Conservation (phyloP, 1,140 invertebrate species). For the Hirudo medicinalis region DNA sequence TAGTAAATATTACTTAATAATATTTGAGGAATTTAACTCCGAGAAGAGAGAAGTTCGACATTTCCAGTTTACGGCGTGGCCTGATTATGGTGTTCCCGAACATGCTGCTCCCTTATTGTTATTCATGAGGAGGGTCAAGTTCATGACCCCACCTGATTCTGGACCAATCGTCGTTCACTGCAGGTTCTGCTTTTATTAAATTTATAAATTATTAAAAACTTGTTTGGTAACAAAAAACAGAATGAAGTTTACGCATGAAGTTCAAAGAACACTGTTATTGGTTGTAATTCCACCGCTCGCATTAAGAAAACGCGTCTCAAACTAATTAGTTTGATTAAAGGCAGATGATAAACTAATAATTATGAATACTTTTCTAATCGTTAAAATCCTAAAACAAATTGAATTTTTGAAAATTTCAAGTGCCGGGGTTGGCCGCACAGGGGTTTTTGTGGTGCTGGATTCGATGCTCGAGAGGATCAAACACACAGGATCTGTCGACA, state of each 20-base stretch:
- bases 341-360: too few relatives aligned
- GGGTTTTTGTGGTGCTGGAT: constrained; percentile 90
- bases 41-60: constrained; percentile 88
- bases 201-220: not conserved
- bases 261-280: too few relatives aligned
- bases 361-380: not conserved
- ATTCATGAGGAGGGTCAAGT: constrained; percentile 80
- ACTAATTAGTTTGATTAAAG: too few relatives aligned
- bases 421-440: constrained; percentile 93
- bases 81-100: constrained; percentile 94
- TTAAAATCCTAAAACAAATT: not conserved
- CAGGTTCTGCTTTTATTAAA: constrained; percentile 44
- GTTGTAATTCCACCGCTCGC: too few relatives aligned
- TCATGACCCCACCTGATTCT: constrained; percentile 62
- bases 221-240: too few relatives aligned
- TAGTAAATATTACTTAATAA: not conserved
- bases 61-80: constrained; percentile 97
- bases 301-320: too few relatives aligned
- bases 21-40: constrained; percentile 30
- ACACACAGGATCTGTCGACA: constrained; percentile 92
- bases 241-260: too few relatives aligned
- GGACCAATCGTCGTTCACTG: constrained; percentile 94
- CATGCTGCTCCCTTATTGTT: constrained; percentile 94
- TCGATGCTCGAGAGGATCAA: constrained; percentile 78
- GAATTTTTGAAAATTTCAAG: constrained; percentile 72